These are phyloP conservation scores for Drosophila repletoides DNA, from an alignment of 1,140 invertebrate genomes.

Conservation along the genomic window DNA sequence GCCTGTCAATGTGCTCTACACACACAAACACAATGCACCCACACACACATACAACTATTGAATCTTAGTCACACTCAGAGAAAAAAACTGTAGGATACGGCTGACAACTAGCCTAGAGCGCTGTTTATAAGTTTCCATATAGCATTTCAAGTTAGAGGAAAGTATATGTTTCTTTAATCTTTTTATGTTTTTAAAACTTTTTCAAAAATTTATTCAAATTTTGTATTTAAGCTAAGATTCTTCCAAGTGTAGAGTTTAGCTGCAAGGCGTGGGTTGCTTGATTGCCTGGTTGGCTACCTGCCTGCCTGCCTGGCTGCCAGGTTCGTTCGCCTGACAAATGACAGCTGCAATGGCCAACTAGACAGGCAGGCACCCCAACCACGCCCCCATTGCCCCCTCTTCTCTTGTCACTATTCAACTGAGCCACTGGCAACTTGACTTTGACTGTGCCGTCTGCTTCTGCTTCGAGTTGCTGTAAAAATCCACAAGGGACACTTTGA, in stretches of 20 bases:
- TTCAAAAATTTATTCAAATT: too few relatives aligned
- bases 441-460: slow-evolving; percentile 21
- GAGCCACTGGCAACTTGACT: slow-evolving; percentile 5
- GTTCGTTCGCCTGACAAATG: slow-evolving; percentile 54
- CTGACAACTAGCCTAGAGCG: too few relatives aligned
- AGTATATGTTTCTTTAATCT: too few relatives aligned
- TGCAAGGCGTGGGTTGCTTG: too few relatives aligned
- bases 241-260: too few relatives aligned
- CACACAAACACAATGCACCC: too few relatives aligned
- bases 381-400: background rate
- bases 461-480: slow-evolving; percentile 31
- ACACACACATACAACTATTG: background rate
- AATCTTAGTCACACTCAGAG: background rate
- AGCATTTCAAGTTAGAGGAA: too few relatives aligned
- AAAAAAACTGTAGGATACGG: too few relatives aligned
- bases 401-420: background rate
- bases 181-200: too few relatives aligned
- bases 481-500: slow-evolving; percentile 33
- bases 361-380: background rate
- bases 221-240: too few relatives aligned
- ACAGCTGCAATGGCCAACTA: slow-evolving; percentile 53
- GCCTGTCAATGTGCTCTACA: background rate
- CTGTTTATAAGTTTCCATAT: too few relatives aligned
- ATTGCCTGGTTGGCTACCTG: slow-evolving; percentile 3
- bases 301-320: too few relatives aligned